Conservation (phyloP, 2,888 invertebrate species). For the Athalia cordata region DNA sequence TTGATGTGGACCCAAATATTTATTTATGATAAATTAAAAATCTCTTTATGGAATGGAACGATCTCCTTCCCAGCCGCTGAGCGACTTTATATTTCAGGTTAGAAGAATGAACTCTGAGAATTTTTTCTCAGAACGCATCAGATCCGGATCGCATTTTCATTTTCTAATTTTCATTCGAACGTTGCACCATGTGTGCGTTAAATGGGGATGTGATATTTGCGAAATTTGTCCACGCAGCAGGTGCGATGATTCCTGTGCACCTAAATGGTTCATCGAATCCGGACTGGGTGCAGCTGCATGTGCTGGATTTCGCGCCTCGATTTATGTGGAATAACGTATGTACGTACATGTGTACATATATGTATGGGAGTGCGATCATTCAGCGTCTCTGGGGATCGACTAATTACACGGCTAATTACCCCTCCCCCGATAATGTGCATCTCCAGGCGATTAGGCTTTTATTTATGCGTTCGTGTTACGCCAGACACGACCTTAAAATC, state of each 20-base stretch:
- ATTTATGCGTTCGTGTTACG: neutral
- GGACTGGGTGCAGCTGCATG: constrained; percentile 11
- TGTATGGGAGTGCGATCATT: constrained; percentile 6
- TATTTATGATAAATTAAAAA: too few species aligned
- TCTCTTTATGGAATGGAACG: too few species aligned
- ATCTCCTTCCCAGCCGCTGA: too few species aligned
- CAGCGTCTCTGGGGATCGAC: neutral
- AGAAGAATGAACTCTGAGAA: too few species aligned
- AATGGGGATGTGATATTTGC: constrained; percentile 4
- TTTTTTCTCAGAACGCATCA: too few species aligned
- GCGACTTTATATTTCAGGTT: too few species aligned
- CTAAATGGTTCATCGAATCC: constrained; percentile 26
- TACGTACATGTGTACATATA: neutral
- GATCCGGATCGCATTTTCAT: too few species aligned
- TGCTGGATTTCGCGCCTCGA: too few species aligned
- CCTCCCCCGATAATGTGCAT: neutral
- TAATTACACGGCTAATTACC: constrained; percentile 41
- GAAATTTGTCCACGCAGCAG: constrained; percentile 21
- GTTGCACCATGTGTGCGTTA: constrained; percentile 21
- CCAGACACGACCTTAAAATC: too few species aligned
- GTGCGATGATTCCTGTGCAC: constrained; percentile 2
- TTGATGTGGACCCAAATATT: too few species aligned
- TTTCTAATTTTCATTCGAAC: neutral
- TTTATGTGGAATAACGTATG: too few species aligned
- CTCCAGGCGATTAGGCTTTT: neutral